Evolutionary conservation across 35 echinoderm and acorn worm species (phyloP), one percentile per base, ranked within the genome.

Genomic region (Apostichopus californicus): DNA sequence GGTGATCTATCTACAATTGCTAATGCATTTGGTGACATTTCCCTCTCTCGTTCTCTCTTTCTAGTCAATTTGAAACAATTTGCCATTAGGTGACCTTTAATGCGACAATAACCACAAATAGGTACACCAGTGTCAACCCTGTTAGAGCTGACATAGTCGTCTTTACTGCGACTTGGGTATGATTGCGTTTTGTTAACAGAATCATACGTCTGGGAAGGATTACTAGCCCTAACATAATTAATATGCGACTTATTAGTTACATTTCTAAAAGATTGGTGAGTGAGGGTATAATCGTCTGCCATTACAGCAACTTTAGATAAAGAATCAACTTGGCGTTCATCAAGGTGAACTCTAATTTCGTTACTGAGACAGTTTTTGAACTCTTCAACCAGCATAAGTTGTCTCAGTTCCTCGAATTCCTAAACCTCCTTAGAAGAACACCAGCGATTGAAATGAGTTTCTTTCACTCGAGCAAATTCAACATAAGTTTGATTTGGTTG

Each of bases 231-330:
- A 8, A 5, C 3, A 14, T 17, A 17, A 14, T 65, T 86, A 5
- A 9, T 1, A 86, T 5, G n/a, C 17, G 14, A 55, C 28, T 59
- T 28, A 25, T 25, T 25, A 25, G 24, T 25, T 25, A 25, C 24
- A 25, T 25, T 25, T 25, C 24, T 25, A 25, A 25, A 25, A 25
- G 24, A 25, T 25, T 25, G 24, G 59, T 91, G 90, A 12, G 90
- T 91, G 56, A 80, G 73, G 10, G 73, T 25, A 61, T 81, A 91
- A 20, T 91, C 90, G 54, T 91, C 90, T 22, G 90, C 90, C n/a
- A 83, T 81, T 17, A 25, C 60, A 17, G 90, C 73, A 54, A 73
- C 90, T 8, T 81, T 52, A 12, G 25, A 22, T 66, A 91, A 59
- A 8, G 34, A 5, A 4, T n/a, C 73, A 23, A 79, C 73, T 55